Evolutionary conservation across 2,888 invertebrate species (phyloP), one percentile per base, ranked within the genome.

Genomic region (Lymantria dispar): DNA sequence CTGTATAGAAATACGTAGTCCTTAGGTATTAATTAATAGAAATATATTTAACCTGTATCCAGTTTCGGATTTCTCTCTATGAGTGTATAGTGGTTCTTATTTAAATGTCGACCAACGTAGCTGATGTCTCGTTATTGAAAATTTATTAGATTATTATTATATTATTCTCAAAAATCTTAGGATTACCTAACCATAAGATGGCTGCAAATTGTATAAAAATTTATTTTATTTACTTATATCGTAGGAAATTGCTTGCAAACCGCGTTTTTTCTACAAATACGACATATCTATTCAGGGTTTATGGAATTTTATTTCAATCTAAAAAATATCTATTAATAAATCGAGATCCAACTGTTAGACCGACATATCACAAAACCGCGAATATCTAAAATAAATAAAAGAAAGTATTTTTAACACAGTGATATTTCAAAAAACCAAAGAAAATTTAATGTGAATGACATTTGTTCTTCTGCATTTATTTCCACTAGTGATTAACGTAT

Each of bases 81-180:
- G 86, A 89, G 85, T 89, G 88, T 90, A 90, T 90, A 90, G 89
- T 87, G 88, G 86, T 86, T 89, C 87, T 88, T 89, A 83, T 88
- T 89, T 87, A 83, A 79, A 90, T 88, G 87, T 91, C 88, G 91
- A 91, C 91, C 91, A 91, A 91, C 88, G 82, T 91, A 90, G 90
- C 83, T 83, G 85, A 88, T 84, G 81, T 89, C 86, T 84, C 87
- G 87, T 90, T 90, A 88, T 83, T 87, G 80, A 87, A 89, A 90
- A 87, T 89, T 88, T 88, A 90, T 88, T 90, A 90, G 90, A 89
- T 85, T 86, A 87, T 88, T 87, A 85, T 83, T 80, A 82, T 76
- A 77, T 78, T 85, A 83, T 85, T 87, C 86, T 85, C 84, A 83
- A 84, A 85, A 81, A 72, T 82, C 83, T 86, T 88, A 89, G 84